Evolutionary conservation across 2,888 invertebrate species (phyloP), one percentile per base, ranked within the genome.

Genomic region (Drosophila engyochracea): DNA sequence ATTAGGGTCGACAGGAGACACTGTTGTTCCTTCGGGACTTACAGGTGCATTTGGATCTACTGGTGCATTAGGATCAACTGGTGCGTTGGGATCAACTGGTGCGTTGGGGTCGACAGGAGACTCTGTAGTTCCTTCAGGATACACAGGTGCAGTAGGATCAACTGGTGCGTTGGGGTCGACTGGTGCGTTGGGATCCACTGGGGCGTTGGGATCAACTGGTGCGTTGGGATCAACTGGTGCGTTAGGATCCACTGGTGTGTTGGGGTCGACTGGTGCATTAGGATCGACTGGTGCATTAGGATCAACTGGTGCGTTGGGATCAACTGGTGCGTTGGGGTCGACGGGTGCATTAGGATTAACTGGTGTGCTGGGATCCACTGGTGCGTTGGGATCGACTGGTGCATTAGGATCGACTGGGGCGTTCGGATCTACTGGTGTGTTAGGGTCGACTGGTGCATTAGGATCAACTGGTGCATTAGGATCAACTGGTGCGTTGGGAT

Each of bases 81-180:
- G 39, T 0, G 39, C 19, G 1, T 25, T 25, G 25, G 25, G 78
- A 5, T 71, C 44, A 0, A 64, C 69, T 16, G 81, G 62, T 14
- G 69, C 62, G 1, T 62, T 71, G 0, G 81, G 74, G 28, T 76
- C 68, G 0, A 66, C n/a, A n/a, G n/a, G n/a, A n/a, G n/a, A n/a
- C n/a, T n/a, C n/a, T n/a, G n/a, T n/a, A n/a, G n/a, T n/a, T n/a
- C n/a, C n/a, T n/a, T n/a, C n/a, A n/a, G n/a, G n/a, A n/a, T n/a
- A n/a, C n/a, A n/a, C 59, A 16, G 81, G 74, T 10, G 68, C 65
- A 4, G 69, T 82, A 0, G 81, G 75, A 22, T 78, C 59, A 0
- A 73, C 59, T 19, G 82, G 70, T 3, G 73, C 53, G 5, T 61
- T 73, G 0, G 82, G 79, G 1, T 74, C 57, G 0, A 64, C 63